Evolutionary conservation across 2,113 vertebrate species (phyloP), one percentile per base, ranked within the genome.

Genomic region (Ageneiosus marmoratus): DNA sequence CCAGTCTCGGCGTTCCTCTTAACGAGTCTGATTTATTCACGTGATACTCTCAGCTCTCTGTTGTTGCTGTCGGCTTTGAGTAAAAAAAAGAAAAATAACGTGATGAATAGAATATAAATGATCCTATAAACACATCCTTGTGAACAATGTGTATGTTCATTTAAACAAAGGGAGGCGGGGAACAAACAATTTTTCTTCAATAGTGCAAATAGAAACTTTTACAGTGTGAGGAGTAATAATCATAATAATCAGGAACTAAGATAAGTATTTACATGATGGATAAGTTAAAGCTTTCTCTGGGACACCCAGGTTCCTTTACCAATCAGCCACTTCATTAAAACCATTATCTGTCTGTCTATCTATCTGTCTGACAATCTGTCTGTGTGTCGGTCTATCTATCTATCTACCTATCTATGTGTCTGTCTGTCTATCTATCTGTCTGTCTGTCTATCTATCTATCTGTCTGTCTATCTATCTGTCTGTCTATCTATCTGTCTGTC

Each of bases 11-110:
- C 85, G 82, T 76, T 77, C 80, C 87, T 84, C 76, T 63, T 85
- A 90, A 77, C 83, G 81, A 77, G 72, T 4, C 51, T 55, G 77
- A 87, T 86, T 77, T 87, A 83, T 87, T 91, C 84, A 90, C 84
- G 44, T 29, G 27, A 73, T 32, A 46, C 67, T 74, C 48, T 74
- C 48, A 41, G 58, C 29, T 48, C n/a, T 63, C 58, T 79, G 50
- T 44, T 77, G 69, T 88, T 84, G 81, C 83, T 51, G 5, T 67
- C 51, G 12, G 13, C 50, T 55, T 51, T 32, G 18, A 51, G 32
- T 55, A 12, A 41, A 41, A 41, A 55, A 55, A 11, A 87, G 41
- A 58, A 29, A 63, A 76, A 63, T 24, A 27, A 84, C 48, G 37
- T 46, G 75, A 60, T 16, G 27, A 72, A 22, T 4, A 37, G 63